Evolutionary conservation across 2,797 vertebrate genomes (phyloP), one percentile per base, ranked within the genome.

Genomic region (Betta splendens): DNA sequence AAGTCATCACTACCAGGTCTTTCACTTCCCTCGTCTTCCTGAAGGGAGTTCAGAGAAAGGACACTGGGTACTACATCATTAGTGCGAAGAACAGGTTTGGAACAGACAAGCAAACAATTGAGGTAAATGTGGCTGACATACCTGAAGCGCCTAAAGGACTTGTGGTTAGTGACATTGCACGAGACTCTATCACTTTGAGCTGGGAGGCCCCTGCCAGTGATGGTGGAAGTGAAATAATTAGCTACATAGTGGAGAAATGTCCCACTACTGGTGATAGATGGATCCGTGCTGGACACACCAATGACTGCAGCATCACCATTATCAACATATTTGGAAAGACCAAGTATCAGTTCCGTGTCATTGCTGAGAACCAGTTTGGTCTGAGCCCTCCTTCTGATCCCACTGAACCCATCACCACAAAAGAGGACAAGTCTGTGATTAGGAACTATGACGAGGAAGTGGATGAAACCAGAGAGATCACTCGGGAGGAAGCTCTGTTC

Each of bases 71-170:
- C 85, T 99, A 99, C 73, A 94, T 93, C 5, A 94, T 99, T 75
- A 96, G 94, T 75, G 97, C 97, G 73, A 99, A 99, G 91, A 99
- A 99, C 86, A 93, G 98, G 79, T 99, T 99, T 77, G 98, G 98
- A 84, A 92, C 87, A 0, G 98, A 99, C 87, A 98, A 99, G 79
- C 97, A 99, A 90, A 99, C 98, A 50, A 94, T 99, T 74, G 98
- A 99, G 87, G 88, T 99, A 70, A 94, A 95, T 45, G 95, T 99
- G 49, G 96, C 94, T 28, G 98, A 99, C 86, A 95, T 98, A 49
- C 98, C 98, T 47, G 96, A 98, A 52, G 84, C 94, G 83, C 98
- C 98, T 60, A 95, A 95, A 83, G 94, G 92, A 69, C 84, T 99
- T 47, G 91, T 93, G 81, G 93, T 98, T 57, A 94, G 92, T 28